Evolutionary conservation across 1,140 invertebrate genomes (phyloP), one percentile per base, ranked within the genome.

Genomic region (Aphelinus atriplicis): DNA sequence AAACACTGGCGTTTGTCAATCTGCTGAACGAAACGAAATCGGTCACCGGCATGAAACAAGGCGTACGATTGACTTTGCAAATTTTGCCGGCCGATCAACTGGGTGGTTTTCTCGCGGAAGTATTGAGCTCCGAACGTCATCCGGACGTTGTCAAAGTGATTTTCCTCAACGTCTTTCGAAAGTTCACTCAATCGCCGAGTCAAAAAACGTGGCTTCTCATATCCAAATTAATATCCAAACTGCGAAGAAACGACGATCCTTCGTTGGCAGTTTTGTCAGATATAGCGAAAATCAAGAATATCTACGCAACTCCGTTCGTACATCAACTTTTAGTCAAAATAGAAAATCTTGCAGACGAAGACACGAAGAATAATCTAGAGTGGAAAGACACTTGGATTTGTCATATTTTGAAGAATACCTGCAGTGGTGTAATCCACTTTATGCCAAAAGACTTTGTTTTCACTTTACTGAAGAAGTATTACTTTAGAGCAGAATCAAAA

Each of bases 401-500:
- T 26, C 26, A 26, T 26, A 26, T 26, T 26, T 26, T 26, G 26
- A 26, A 26, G 26, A n/a, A 7, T 10, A 57, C 26, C 4, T 10
- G 26, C 10, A n/a, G 10, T 57, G 56, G 26, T 3, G 10, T n/a
- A 7, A 57, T 57, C 2, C 4, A 57, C 3, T 57, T 7, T 57
- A 10, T 57, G 56, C 56, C 56, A n/a, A 57, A 57, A n/a, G 3
- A 3, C 3, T 3, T n/a, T 3, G 26, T 57, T 57, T 10, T 57
- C 9, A 3, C 9, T 7, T 10, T 57, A 10, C 26, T 57, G 0
- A 4, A n/a, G 26, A 57, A 10, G 26, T 57, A 57, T 10, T 57
- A 10, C 26, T 57, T 57, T n/a, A 57, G 10, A 57, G 56, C 56
- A n/a, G 56, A 57, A 57, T 57, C 56, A 57, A 57, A 7, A 57